Evolutionary conservation across 2,797 vertebrate species (phyloP).

Genomic region (Alauda arvensis): DNA sequence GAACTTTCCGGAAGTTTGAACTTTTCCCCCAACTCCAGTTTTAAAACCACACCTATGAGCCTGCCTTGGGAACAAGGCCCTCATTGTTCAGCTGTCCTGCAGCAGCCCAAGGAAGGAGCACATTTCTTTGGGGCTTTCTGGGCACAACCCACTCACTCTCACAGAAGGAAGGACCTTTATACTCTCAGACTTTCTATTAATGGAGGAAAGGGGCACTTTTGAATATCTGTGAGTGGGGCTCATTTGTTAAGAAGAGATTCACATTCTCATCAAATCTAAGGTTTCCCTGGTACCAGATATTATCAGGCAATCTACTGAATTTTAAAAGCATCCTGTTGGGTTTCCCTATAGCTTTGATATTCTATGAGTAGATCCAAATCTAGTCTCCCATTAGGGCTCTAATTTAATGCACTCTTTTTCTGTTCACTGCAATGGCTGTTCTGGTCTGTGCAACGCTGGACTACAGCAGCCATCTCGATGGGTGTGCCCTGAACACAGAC

Average conservation of each 20-base stretch:
- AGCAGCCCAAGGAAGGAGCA: background rate
- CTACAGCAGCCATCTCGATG: background rate
- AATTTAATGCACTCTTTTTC: background rate
- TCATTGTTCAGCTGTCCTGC: conserved; percentile 22
- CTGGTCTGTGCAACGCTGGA: background rate
- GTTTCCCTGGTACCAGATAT: conserved; percentile 17
- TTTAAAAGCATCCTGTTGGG: conserved; percentile 24
- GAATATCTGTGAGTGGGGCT: background rate
- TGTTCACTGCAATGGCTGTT: background rate
- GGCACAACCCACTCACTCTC: background rate
- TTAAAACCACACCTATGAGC: conserved; percentile 22
- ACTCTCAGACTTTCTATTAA: background rate
- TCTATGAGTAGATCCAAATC: conserved; percentile 28
- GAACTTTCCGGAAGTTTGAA: background rate
- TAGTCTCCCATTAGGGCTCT: background rate
- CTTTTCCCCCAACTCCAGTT: background rate
- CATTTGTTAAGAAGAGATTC: background rate
- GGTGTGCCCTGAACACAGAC: background rate
- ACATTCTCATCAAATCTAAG: conserved; percentile 21
- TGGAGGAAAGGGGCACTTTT: background rate
- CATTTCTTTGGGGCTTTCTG: conserved; percentile 6
- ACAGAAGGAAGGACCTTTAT: background rate
- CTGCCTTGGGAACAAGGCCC: conserved; percentile 26
- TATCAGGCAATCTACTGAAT: conserved; percentile 30
- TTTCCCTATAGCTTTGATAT: conserved; percentile 24